phyloP scores from a whole-genome alignment of 2,888 invertebrate genomes.

The Actias luna region DNA sequence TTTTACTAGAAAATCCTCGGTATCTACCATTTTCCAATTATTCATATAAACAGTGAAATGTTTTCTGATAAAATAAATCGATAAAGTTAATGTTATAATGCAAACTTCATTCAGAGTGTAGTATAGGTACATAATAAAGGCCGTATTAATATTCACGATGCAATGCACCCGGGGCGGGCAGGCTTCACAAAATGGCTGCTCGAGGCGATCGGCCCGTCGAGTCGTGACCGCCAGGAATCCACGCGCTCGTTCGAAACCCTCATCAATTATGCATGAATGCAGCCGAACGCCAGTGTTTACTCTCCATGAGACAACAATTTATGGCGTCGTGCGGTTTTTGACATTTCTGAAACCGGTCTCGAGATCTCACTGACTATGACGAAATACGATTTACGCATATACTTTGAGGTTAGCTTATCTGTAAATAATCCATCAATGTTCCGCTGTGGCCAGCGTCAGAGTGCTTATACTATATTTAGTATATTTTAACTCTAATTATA shows the following conservation, averaged over 20 bases:
- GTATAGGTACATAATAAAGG: slow-evolving; percentile 48
- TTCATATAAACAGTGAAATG: not conserved
- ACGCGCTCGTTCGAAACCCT: slow-evolving; percentile 72
- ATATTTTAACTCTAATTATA: not conserved
- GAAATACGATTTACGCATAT: slow-evolving; percentile 54
- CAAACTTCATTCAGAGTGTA: not conserved
- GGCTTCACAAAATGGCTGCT: slow-evolving; percentile 79
- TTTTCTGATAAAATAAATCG: slow-evolving; percentile 13
- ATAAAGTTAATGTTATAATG: slow-evolving; percentile 21
- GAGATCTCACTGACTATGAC: slow-evolving; percentile 48
- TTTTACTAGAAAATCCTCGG: not conserved
- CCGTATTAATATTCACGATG: slow-evolving; percentile 71
- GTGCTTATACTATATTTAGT: not conserved
- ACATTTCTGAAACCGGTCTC: slow-evolving; percentile 65
- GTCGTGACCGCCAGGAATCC: slow-evolving; percentile 79
- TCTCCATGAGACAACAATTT: slow-evolving; percentile 78
- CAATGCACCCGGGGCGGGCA: slow-evolving; percentile 61
- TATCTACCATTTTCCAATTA: not conserved
- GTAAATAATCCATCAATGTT: slow-evolving; percentile 36
- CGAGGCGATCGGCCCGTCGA: slow-evolving; percentile 61
- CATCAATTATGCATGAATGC: slow-evolving; percentile 82
- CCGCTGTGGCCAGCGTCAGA: not conserved
- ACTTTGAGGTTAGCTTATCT: slow-evolving; percentile 22
- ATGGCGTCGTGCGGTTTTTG: slow-evolving; percentile 78
- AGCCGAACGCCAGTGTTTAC: slow-evolving; percentile 77